Evolutionary conservation across 2,113 vertebrate genomes (phyloP), one percentile per base, ranked within the genome.

Genomic region (Garra rufa): DNA sequence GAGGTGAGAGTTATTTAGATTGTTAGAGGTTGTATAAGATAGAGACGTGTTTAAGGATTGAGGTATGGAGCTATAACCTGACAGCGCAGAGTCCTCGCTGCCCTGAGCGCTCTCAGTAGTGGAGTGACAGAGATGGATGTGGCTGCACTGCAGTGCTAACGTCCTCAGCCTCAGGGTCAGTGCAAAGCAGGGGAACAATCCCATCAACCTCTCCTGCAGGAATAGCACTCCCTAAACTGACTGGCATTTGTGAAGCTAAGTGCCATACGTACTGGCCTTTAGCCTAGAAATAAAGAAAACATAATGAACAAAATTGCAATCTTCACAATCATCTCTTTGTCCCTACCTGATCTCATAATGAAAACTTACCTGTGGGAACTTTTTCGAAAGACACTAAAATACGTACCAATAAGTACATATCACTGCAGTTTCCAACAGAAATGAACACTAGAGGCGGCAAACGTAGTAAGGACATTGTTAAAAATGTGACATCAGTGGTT

Each of bases 91-190:
- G 83, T 71, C 81, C 83, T 85, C 48, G 17, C 71, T 61, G 76
- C 43, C 83, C 76, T 78, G 75, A 75, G 55, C 24, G 15, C 57
- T 19, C 76, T 63, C 75, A 69, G 81, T 21, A 46, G 84, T 67
- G 50, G 73, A 82, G 43, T 89, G 88, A 81, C 86, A 87, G 81
- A 87, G 88, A 89, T 85, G 82, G 84, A 89, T 89, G 81, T 74
- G 81, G 86, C 71, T 50, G 76, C 85, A 73, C 83, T 59, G 80
- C 88, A 81, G 71, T 52, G 83, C 70, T 81, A 34, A 73, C 70
- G 61, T 85, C 70, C 81, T 85, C 85, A 71, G 50, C 86, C 78
- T 81, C 69, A 77, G 83, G 88, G 86, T 89, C 88, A 85, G 67
- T 85, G 55, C 76, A 89, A 75, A 89, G n/a, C 76, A 63, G 86